Base-by-base conservation (phyloP, 2,888 invertebrate species). In the Orchesella flavescens region DNA sequence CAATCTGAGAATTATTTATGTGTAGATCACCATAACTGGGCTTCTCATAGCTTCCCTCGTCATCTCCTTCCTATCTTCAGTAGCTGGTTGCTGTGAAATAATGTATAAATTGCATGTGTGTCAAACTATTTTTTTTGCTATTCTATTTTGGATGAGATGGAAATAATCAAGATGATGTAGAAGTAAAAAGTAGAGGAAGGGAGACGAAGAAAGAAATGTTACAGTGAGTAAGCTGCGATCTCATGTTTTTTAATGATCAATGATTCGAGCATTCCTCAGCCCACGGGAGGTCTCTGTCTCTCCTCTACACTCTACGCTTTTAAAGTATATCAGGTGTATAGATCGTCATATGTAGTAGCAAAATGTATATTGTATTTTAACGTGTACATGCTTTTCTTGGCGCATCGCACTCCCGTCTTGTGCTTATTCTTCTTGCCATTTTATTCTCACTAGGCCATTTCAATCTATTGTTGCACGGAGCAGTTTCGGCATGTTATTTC, bases 181-280 rank as follows among this genome's bases (percentile, higher is more conserved):
- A 34, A 34, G 3, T 34, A 34, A 4, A 7, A 34, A 34, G 34
- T 34, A 34, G 7, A 34, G 34, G 34, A 34, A 34, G 34, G 34
- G 34, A 34, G 34, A 34, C 34, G 34, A 4, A 4, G n/a, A 34
- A 34, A 34, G 7, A 34, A 34, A 7, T 34, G 34, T 7, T 34
- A 7, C 34, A 34, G 34, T 34, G 34, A 34, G 34, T 34, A 34
- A 34, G 34, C 34, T 74, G 57, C 65, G 43, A 73, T 65, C 77
- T 83, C 77, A 83, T 83, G 83, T 73, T 76, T 83, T 82, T 83
- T 83, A 83, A 83, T 77, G 83, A 83, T 83, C 83, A 83, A 83
- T 83, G 83, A 77, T 83, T 83, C 83, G 59, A 83, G 34, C 83
- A 83, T 83, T 83, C 83, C 68, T 72, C 59, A 21, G 77, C 72